Evolutionary conservation across 1,140 invertebrate genomes (phyloP).

Genomic region (Himalopsyche phryganea): DNA sequence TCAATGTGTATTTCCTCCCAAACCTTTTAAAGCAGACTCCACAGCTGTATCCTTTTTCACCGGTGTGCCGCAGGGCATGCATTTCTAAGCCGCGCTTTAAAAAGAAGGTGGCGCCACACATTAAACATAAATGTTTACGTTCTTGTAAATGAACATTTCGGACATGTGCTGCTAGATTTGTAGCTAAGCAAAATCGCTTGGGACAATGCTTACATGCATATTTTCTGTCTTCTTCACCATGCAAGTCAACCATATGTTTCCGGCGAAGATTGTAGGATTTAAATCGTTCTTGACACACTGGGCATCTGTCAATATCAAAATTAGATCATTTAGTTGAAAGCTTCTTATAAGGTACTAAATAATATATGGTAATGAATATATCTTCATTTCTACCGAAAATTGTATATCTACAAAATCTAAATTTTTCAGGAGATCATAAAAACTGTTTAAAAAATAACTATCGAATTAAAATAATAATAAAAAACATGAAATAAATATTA

Average conservation of each 20-base stretch:
- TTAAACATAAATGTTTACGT: conserved; percentile 5
- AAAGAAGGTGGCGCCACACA: conserved; percentile 23
- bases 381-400: not conserved
- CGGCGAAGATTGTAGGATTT: conserved; percentile 16
- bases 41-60: conserved; percentile 60
- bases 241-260: conserved; percentile 16
- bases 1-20: conserved; percentile 67
- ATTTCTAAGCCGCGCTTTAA: conserved; percentile 9
- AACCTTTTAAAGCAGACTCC: conserved; percentile 52
- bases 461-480: too few species aligned
- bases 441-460: not conserved
- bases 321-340: not conserved
- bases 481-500: too few species aligned
- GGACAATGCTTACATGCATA: conserved; percentile 25
- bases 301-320: conserved; percentile 13
- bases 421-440: too few species aligned
- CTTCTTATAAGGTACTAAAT: not conserved
- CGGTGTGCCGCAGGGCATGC: conserved; percentile 61
- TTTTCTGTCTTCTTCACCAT: conserved; percentile 12
- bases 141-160: conserved; percentile 23
- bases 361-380: not conserved
- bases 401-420: too few species aligned
- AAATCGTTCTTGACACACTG: conserved; percentile 20
- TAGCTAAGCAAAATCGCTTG: conserved; percentile 15
- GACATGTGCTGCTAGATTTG: conserved; percentile 19